These are phyloP conservation scores for Daubentonia madagascariensis DNA, from an alignment of 2,113 vertebrate species.

Conservation along the genomic window DNA sequence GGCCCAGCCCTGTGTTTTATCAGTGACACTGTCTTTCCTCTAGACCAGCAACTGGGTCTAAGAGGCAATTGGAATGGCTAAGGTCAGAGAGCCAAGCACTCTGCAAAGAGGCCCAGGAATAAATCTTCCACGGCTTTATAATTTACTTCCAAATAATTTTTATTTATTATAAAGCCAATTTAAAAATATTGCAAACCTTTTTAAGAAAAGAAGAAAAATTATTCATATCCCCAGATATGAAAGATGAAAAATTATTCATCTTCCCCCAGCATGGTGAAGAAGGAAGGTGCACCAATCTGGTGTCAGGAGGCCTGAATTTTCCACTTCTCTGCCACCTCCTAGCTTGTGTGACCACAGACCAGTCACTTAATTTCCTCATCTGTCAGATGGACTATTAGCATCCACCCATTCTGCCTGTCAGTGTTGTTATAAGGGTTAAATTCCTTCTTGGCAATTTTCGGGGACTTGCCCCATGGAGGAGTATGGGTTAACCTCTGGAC, in stretches of 20 bases:
- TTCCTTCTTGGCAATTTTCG: not conserved
- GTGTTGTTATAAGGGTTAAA: not conserved
- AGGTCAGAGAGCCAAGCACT: not conserved
- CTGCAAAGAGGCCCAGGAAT: not conserved
- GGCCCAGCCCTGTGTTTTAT: not conserved
- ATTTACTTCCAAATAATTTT: conserved; percentile 20
- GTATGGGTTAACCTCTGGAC: not conserved
- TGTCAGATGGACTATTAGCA: not conserved
- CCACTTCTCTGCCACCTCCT: not conserved
- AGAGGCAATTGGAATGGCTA: not conserved
- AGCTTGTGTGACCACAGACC: not conserved
- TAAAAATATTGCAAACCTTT: not conserved
- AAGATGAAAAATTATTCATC: too few species aligned
- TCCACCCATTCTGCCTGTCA: not conserved
- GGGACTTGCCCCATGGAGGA: not conserved
- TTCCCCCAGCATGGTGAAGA: not conserved
- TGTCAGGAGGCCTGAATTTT: not conserved
- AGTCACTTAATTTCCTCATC: not conserved
- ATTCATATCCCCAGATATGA: not conserved
- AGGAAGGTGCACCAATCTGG: not conserved
- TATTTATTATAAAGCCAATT: not conserved
- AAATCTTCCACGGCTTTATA: not conserved
- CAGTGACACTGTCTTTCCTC: not conserved
- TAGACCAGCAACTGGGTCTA: not conserved
- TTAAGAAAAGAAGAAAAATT: conserved; percentile 6